A percentile compares a stretch with the other conserved stretches of the same genome.
These are phyloP conservation scores for Danio choprae DNA, from an alignment of 2,797 vertebrate species.

Conservation along the genomic window DNA sequence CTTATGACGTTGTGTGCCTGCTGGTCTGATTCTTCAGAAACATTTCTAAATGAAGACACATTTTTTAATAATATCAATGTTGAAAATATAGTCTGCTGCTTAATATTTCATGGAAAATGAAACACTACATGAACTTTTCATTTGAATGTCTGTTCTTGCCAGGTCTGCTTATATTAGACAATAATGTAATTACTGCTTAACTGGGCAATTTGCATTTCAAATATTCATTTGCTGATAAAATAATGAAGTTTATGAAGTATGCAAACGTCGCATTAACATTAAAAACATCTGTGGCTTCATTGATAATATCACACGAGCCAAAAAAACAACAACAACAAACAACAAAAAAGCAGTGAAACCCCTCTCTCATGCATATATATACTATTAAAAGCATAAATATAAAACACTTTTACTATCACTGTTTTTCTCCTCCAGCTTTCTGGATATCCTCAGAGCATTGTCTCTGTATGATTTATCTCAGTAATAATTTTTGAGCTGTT, in stretches of 20 bases:
- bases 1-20: too few relatives aligned
- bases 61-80: too few relatives aligned
- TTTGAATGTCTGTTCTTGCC: too few relatives aligned
- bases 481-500: conserved; percentile 16
- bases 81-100: too few relatives aligned
- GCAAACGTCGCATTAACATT: conserved; percentile 21
- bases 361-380: conserved; percentile 5
- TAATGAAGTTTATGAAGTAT: neutral
- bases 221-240: neutral
- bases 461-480: neutral
- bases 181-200: neutral
- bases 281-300: conserved; percentile 21
- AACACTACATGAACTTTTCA: too few relatives aligned
- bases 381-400: neutral
- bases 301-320: conserved; percentile 27
- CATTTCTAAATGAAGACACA: too few relatives aligned
- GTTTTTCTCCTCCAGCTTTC: neutral
- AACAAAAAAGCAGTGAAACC: neutral
- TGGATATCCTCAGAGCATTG: neutral
- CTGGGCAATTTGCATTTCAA: neutral
- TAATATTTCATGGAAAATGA: too few relatives aligned
- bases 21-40: too few relatives aligned
- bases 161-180: too few relatives aligned
- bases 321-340: neutral
- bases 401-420: neutral